phyloP scores from a whole-genome alignment of 92 coral and sea anemone genomes.

The Heteractis magnifica region DNA sequence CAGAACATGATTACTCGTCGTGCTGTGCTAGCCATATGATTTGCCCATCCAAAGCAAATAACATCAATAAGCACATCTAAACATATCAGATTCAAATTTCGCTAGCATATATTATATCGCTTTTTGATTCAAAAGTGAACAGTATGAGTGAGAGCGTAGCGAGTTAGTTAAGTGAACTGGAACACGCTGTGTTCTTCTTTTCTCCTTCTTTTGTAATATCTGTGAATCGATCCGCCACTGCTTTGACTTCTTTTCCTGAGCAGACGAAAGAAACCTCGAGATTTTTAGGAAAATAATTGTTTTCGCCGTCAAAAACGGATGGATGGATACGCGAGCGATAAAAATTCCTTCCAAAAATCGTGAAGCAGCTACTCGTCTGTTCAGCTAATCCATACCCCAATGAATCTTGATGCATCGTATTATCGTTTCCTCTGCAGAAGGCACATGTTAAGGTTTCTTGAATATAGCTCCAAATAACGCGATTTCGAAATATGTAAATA shows the following conservation, averaged over 20 bases:
- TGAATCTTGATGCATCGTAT: constrained; percentile 29
- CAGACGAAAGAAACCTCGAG: constrained; percentile 62
- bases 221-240: constrained; percentile 50
- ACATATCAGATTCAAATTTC: background rate
- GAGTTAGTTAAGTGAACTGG: background rate
- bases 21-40: background rate
- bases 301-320: constrained; percentile 78
- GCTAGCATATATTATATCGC: background rate
- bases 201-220: constrained; percentile 30
- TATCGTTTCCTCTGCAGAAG: constrained; percentile 34
- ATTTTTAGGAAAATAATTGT: constrained; percentile 73
- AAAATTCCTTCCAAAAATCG: constrained; percentile 51
- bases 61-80: background rate
- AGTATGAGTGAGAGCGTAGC: background rate
- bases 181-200: constrained; percentile 4
- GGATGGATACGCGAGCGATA: constrained; percentile 71
- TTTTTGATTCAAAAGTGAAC: background rate
- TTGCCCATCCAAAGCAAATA: background rate
- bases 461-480: constrained; percentile 65
- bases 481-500: constrained; percentile 77
- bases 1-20: too few species aligned
- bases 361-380: constrained; percentile 48
- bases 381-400: constrained; percentile 34
- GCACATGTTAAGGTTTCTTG: constrained; percentile 66
- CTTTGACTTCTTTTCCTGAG: constrained; percentile 40